Evolutionary conservation across 2,797 vertebrate genomes (phyloP).

Genomic region (Aldrovandia affinis): DNA sequence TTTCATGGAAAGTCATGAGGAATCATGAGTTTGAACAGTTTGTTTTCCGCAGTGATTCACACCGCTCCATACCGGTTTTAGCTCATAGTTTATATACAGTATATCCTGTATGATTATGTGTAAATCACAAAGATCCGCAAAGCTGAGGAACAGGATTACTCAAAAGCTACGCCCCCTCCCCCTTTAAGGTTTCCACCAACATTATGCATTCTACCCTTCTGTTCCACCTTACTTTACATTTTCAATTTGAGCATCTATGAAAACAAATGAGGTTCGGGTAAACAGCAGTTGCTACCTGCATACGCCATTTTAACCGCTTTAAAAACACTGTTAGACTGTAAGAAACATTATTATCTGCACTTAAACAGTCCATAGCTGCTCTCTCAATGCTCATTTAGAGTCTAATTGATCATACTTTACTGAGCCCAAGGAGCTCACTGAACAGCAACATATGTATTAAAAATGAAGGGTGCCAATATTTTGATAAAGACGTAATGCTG

Average conservation of each 20-base stretch:
- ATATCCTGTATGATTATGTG: not conserved
- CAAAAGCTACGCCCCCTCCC: not conserved
- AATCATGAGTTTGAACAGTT: not conserved
- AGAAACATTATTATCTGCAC: not conserved
- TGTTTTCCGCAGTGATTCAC: not conserved
- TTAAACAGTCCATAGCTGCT: not conserved
- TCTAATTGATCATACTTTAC: not conserved
- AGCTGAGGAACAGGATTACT: not conserved
- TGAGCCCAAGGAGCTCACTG: not conserved
- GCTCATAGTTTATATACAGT: not conserved
- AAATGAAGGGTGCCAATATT: constrained; percentile 4
- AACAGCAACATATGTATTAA: not conserved
- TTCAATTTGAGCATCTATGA: not conserved
- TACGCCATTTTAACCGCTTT: not conserved
- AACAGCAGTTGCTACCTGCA: not conserved
- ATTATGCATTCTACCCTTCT: not conserved
- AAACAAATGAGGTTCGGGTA: not conserved
- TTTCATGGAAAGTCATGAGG: not conserved
- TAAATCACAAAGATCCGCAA: not conserved
- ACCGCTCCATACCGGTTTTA: not conserved
- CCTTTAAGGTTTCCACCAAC: not conserved
- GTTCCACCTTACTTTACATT: not conserved
- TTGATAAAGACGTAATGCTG: not conserved
- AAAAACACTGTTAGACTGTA: not conserved
- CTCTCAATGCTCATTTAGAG: not conserved